Base-by-base conservation (phyloP, 2,888 invertebrate species). In the Invenusta paracnida region DNA sequence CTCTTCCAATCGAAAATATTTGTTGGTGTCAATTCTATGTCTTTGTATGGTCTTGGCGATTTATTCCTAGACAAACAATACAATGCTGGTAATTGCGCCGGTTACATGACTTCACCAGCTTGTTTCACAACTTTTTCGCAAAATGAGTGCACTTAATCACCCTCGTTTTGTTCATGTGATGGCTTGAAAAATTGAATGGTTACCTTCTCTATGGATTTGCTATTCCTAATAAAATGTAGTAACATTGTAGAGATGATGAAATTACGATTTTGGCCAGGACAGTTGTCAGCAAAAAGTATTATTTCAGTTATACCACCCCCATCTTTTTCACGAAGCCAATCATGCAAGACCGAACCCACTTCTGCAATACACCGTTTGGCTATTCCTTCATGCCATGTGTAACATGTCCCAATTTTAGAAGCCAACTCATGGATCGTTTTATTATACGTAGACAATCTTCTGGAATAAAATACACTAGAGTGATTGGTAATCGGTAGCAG, bases 111-210 rank as follows among this genome's bases (percentile, higher is more conserved):
- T 73, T 73, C 17, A 73, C 73, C 17, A 25, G 73, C 73, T 73
- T 73, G 73, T 73, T 73, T 73, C 27, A 73, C 73, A 23, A 73
- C 73, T 73, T 73, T 73, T 73, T 73, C 73, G 73, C 27, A 73
- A 73, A 5, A 73, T 23, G 27, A 73, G 73, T 73, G 73, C 73
- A 73, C 73, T 73, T 5, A 73, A 73, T 73, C 73, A 13, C 73
- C 73, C 73, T 73, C 73, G 73, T 73, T 73, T 73, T 73, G 11
- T 73, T 23, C 73, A 73, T 73, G 73, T 73, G 48, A 48, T 48
- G 48, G 5, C 48, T 48, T 17, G 48, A 48, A 48, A 48, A 48
- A 48, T 5, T 48, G 48, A 48, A 48, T 48, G 48, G 48, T 48
- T 11, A 48, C 48, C 48, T 48, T 48, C 48, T 48, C 48, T 48